phyloP scores from a whole-genome alignment of 2,797 vertebrate genomes.

The Chaenodraco wilsoni region DNA sequence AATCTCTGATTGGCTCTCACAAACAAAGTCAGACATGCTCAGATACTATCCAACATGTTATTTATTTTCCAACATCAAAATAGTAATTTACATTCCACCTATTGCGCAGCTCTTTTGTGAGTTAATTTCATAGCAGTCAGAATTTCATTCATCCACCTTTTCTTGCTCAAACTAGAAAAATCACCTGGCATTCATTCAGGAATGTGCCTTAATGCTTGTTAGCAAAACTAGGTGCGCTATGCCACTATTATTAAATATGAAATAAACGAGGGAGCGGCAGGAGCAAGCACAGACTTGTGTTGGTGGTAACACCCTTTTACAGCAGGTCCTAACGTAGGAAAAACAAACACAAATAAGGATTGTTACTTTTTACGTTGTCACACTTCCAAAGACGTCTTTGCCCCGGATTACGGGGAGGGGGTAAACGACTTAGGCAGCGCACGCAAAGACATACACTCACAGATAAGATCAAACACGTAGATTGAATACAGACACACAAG shows the following conservation, averaged over 20 bases:
- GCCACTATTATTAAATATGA: slow-evolving; percentile 9
- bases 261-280: background rate
- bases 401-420: background rate
- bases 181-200: background rate
- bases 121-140: background rate
- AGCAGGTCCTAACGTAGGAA: background rate
- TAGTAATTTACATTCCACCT: background rate
- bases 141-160: background rate
- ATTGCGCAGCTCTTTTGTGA: background rate
- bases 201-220: background rate
- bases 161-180: background rate
- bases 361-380: slow-evolving; percentile 1
- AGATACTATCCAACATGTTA: background rate
- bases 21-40: background rate
- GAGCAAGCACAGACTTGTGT: slow-evolving; percentile 39
- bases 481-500: background rate
- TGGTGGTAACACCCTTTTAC: background rate
- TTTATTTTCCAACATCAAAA: background rate
- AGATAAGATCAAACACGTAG: slow-evolving; percentile 19
- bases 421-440: background rate
- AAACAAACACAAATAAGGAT: slow-evolving; percentile 26
- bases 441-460: slow-evolving; percentile 19
- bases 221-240: background rate
- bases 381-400: background rate
- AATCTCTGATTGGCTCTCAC: background rate